phyloP scores from a whole-genome alignment of 2,113 vertebrate genomes.

The Argyrosomus japonicus region DNA sequence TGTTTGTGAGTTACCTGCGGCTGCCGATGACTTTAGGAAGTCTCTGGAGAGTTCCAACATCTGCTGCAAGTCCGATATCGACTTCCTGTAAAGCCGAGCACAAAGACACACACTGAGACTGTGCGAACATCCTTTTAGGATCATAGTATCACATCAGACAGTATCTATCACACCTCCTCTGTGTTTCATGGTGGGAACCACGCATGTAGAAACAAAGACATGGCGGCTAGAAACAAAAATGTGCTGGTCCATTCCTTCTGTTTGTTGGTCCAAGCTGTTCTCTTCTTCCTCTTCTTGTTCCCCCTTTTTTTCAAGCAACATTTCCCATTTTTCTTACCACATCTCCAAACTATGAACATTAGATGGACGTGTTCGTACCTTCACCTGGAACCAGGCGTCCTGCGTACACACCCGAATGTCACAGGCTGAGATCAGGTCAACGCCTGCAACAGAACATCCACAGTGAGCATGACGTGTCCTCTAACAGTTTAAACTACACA shows the following conservation, averaged over 20 bases:
- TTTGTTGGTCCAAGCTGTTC: no score
- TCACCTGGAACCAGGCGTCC: constrained; percentile 92
- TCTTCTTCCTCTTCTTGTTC: no score
- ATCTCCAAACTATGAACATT: no score
- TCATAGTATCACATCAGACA: no score
- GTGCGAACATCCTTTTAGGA: neutral
- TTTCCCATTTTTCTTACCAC: no score
- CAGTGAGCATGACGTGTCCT: neutral
- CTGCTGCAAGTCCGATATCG: constrained; percentile 90
- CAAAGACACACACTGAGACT: neutral
- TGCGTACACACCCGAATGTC: constrained; percentile 91
- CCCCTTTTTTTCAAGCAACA: no score
- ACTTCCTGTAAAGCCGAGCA: constrained; percentile 84
- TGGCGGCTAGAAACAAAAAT: no score
- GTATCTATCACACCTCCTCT: no score
- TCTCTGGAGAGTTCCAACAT: constrained; percentile 90
- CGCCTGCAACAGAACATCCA: constrained; percentile 75
- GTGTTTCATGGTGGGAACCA: no score
- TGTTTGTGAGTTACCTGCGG: constrained; percentile 79
- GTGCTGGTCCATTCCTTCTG: no score
- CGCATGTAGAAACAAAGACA: no score
- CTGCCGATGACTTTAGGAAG: constrained; percentile 90
- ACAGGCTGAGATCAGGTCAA: constrained; percentile 90
- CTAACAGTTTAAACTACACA: no score
- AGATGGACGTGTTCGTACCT: constrained; percentile 71